These are phyloP conservation scores for Philereme vetulata DNA, from an alignment of 2,888 invertebrate genomes.

Conservation along the genomic window DNA sequence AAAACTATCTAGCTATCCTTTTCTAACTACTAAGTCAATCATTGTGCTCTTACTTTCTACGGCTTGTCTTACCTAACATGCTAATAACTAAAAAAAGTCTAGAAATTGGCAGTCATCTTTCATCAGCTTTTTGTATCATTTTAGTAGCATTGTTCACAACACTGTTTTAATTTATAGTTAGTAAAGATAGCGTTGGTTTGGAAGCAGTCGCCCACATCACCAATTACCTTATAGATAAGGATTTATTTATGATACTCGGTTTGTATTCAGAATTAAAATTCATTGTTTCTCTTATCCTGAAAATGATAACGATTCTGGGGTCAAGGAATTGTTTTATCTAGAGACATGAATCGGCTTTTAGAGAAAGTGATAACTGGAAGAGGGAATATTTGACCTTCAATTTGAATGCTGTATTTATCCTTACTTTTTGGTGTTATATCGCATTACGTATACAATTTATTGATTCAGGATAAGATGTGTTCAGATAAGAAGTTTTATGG, in stretches of 20 bases:
- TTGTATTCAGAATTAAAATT: constrained; percentile 76
- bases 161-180: constrained; percentile 69
- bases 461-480: constrained; percentile 57
- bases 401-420: constrained; percentile 50
- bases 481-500: constrained; percentile 62
- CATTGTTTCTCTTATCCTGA: constrained; percentile 81
- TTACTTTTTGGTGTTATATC: constrained; percentile 54
- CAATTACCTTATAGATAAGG: constrained; percentile 82
- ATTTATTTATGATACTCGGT: constrained; percentile 71
- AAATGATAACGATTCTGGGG: constrained; percentile 67
- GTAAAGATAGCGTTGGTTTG: constrained; percentile 58
- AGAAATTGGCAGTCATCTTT: too few species aligned
- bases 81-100: too few species aligned
- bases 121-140: constrained; percentile 43
- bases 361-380: constrained; percentile 59
- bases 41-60: too few species aligned
- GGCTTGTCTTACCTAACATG: too few species aligned
- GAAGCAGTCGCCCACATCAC: constrained; percentile 74
- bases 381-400: constrained; percentile 67
- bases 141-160: constrained; percentile 51
- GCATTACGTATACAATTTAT: constrained; percentile 53
- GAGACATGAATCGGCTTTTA: constrained; percentile 82
- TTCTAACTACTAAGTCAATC: too few species aligned
- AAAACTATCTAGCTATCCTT: too few species aligned
- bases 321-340: constrained; percentile 76